Percentiles rank a stretch among this genome's conserved stretches.
These are phyloP conservation scores for Falco naumanni DNA, from an alignment of 2,797 vertebrate genomes.

Conservation along the genomic window DNA sequence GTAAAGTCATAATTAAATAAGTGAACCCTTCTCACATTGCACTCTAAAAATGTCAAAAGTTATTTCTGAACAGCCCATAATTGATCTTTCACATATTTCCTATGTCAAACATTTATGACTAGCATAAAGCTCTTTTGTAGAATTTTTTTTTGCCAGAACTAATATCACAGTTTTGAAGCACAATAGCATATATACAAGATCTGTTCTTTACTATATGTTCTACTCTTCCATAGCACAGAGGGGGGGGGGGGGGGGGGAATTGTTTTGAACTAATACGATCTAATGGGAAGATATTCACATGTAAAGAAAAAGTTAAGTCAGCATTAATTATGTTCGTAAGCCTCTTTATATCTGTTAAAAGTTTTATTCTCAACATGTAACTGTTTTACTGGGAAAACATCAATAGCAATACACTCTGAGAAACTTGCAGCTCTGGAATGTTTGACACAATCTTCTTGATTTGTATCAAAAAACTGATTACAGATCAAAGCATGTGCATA, in stretches of 20 bases:
- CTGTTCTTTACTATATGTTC: not conserved
- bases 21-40: not conserved
- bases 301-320: not conserved
- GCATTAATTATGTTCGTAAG: constrained; percentile 14
- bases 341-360: not conserved
- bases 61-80: constrained; percentile 45
- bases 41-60: constrained; percentile 66
- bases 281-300: not conserved
- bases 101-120: constrained; percentile 42
- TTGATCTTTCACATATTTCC: constrained; percentile 56
- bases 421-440: not conserved
- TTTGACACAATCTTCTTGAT: not conserved
- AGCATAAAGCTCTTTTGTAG: constrained; percentile 17
- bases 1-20: constrained; percentile 34
- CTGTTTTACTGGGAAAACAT: not conserved
- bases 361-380: not conserved
- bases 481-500: not conserved
- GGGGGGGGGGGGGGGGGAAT: not conserved
- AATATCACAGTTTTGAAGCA: not conserved
- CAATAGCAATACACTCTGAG: not conserved
- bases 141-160: constrained; percentile 3
- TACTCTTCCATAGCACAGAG: not conserved
- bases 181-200: not conserved
- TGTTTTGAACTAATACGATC: not conserved
- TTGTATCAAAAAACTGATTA: not conserved